Evolutionary conservation across 2,797 vertebrate species (phyloP).

Genomic region (Lepus townsendii): DNA sequence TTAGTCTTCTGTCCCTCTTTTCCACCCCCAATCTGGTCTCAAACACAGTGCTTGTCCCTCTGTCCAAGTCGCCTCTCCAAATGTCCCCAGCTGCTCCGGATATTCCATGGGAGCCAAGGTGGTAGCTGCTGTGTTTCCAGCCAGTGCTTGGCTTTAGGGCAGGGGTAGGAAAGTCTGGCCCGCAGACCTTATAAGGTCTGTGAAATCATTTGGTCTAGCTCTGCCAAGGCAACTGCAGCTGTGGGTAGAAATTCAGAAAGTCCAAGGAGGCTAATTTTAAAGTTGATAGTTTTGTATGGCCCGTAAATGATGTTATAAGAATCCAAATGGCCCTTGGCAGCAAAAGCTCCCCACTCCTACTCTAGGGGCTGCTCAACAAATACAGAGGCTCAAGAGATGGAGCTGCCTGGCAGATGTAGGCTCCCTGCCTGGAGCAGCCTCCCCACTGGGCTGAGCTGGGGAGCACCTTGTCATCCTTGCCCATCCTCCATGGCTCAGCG

Average conservation of each 20-base stretch:
- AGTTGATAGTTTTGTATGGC: too few relatives aligned
- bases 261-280: too few relatives aligned
- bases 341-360: too few relatives aligned
- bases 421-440: background rate
- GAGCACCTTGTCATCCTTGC: background rate
- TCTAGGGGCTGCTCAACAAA: background rate
- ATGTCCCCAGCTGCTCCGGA: background rate
- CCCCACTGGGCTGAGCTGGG: background rate
- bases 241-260: too few relatives aligned
- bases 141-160: background rate
- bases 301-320: too few relatives aligned
- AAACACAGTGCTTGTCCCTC: background rate
- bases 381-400: background rate
- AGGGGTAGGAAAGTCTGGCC: too few relatives aligned
- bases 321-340: too few relatives aligned
- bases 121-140: background rate
- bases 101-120: background rate
- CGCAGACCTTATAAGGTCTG: too few relatives aligned
- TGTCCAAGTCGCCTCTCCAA: background rate
- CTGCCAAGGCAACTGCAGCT: too few relatives aligned
- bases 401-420: background rate
- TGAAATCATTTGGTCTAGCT: too few relatives aligned
- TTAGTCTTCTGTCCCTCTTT: background rate
- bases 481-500: background rate
- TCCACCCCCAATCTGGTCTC: background rate